Base-by-base conservation (phyloP, 2,113 vertebrate species). In the Antechinus flavipes region DNA sequence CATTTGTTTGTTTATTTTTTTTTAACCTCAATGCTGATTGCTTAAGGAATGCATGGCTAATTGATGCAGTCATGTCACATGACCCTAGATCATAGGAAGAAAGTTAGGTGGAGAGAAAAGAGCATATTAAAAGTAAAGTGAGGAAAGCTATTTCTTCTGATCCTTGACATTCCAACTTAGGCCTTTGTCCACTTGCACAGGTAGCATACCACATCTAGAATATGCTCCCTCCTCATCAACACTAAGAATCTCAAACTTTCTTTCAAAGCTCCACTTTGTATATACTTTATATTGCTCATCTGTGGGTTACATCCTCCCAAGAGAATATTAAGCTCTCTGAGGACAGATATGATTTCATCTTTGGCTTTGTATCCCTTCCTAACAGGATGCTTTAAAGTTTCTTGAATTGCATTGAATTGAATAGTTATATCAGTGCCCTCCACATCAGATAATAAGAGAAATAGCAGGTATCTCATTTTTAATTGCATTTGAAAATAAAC, bases 381-480 rank as follows among this genome's bases (percentile, higher is more conserved):
- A 22, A 2, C 1, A 84, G 5, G 19, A 84, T 84, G 16, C n/a
- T 84, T 42, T 42, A 42, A 84, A 23, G n/a, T 84, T 84, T 84
- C n/a, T 42, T 84, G 68, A 84, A 42, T 84, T 84, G 68, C 68
- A 8, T 84, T 42, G 6, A 84, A 42, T 8, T 84, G 68, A 84
- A 84, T 84, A 42, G 68, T 19, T 84, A n/a, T 6, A 76, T n/a
- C 16, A n/a, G n/a, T 84, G 7, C 6, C 19, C 27, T 84, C n/a
- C 7, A 84, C 19, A 90, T 91, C 89, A 91, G 90, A 95, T 93
- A 92, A 23, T 27, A 90, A 90, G 16, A 90, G 68, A 93, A 89
- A 93, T 93, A 96, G 93, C 47, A 93, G 54, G 52, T 55, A 93
- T 94, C 93, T 27, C 89, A 90, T 76, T 93, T 92, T 93, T 93